These are phyloP conservation scores for Ptyas mucosa DNA, from an alignment of 2,113 vertebrate species.

Conservation along the genomic window DNA sequence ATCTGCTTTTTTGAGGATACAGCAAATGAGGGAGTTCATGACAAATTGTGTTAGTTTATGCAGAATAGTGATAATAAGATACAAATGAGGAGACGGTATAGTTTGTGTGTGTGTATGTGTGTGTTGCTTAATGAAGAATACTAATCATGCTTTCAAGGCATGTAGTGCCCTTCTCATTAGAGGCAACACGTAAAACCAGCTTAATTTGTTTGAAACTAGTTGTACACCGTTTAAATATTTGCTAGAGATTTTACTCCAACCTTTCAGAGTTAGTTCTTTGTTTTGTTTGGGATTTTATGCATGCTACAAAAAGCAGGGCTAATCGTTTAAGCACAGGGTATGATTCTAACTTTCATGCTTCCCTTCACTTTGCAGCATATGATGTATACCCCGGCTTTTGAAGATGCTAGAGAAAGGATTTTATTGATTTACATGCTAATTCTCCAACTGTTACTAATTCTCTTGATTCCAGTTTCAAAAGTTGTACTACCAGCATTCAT, in stretches of 20 bases:
- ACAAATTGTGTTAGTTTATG: slow-evolving; percentile 98
- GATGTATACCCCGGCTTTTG: slow-evolving; percentile 58
- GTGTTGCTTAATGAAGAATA: slow-evolving; percentile 78
- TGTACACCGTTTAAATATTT: slow-evolving; percentile 80
- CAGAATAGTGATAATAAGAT: slow-evolving; percentile 86
- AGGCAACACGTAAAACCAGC: slow-evolving; percentile 79
- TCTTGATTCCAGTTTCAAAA: slow-evolving; percentile 79
- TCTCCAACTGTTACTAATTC: slow-evolving; percentile 82
- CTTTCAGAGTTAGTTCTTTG: slow-evolving; percentile 67
- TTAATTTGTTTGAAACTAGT: slow-evolving; percentile 83
- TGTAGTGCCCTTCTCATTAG: slow-evolving; percentile 81
- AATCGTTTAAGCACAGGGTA: slow-evolving; percentile 48
- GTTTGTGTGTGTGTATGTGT: slow-evolving; percentile 27
- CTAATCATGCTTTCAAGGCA: slow-evolving; percentile 81
- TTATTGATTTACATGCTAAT: slow-evolving; percentile 81
- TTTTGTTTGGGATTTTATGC: slow-evolving; percentile 46
- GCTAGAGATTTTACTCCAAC: slow-evolving; percentile 75
- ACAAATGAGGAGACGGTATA: slow-evolving; percentile 76
- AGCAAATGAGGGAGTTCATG: slow-evolving; percentile 99
- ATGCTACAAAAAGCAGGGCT: slow-evolving; percentile 51
- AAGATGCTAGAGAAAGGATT: slow-evolving; percentile 68
- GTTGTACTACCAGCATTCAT: slow-evolving; percentile 78
- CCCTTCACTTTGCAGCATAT: slow-evolving; percentile 38
- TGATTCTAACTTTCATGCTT: slow-evolving; percentile 51
- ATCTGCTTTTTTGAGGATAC: slow-evolving; percentile 97